Percentiles rank a stretch among this genome's conserved stretches.
These are phyloP conservation scores for Oscheius sp. DNA, from an alignment of 2,888 invertebrate species.

Conservation along the genomic window DNA sequence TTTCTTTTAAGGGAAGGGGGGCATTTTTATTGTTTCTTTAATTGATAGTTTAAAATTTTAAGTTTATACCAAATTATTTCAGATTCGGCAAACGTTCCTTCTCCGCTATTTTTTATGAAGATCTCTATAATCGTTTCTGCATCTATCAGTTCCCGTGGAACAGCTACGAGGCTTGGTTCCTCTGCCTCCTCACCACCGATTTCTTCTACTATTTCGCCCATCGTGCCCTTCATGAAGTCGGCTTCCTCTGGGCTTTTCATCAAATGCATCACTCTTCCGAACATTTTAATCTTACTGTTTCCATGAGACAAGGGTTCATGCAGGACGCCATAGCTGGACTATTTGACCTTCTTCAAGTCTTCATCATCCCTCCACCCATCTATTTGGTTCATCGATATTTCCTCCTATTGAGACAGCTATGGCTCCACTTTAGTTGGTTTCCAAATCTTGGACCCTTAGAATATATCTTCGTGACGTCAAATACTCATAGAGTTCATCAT, in stretches of 20 bases:
- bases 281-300: conserved; percentile 85
- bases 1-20: too few relatives aligned
- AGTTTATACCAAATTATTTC: neutral
- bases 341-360: conserved; percentile 75
- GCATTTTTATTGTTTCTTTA: too few relatives aligned
- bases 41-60: neutral
- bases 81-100: conserved; percentile 15
- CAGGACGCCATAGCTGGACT: conserved; percentile 45
- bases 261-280: conserved; percentile 89
- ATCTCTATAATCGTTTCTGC: conserved; percentile 13
- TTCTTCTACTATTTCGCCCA: conserved; percentile 14
- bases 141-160: conserved; percentile 8
- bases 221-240: conserved; percentile 75
- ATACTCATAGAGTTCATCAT: conserved; percentile 81
- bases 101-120: conserved; percentile 13
- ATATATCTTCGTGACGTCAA: conserved; percentile 85
- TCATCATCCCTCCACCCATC: conserved; percentile 79
- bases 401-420: conserved; percentile 87
- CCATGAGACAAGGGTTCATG: conserved; percentile 80
- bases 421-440: conserved; percentile 85
- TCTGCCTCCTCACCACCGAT: conserved; percentile 21
- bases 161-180: neutral
- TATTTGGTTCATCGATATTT: conserved; percentile 85
- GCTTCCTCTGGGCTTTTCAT: conserved; percentile 86
- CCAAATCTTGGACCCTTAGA: conserved; percentile 84